Conservation (phyloP, 2,888 invertebrate genomes). For the Lydus trimaculatus region DNA sequence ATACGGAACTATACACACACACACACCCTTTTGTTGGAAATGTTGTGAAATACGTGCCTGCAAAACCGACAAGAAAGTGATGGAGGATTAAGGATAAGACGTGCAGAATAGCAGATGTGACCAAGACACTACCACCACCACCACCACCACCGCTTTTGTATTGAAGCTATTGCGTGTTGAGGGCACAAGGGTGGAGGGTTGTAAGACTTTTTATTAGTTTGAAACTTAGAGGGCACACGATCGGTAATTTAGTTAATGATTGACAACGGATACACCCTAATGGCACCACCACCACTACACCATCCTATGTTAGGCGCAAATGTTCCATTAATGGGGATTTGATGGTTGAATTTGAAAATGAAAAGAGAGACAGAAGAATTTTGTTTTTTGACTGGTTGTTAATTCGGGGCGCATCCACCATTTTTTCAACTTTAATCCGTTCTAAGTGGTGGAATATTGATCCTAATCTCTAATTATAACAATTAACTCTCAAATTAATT, state of each 20-base stretch:
- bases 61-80: constrained; percentile 7
- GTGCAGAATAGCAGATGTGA: constrained; percentile 13
- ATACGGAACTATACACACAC: neutral
- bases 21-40: neutral
- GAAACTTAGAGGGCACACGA: constrained; percentile 12
- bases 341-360: neutral
- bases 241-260: constrained; percentile 34
- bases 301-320: neutral
- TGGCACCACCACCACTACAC: neutral
- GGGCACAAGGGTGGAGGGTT: neutral
- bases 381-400: too few relatives aligned
- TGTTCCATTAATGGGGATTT: neutral
- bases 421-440: neutral
- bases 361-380: too few relatives aligned
- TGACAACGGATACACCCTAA: constrained; percentile 23
- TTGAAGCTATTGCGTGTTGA: neutral
- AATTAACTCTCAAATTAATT: too few relatives aligned
- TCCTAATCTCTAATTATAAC: too few relatives aligned
- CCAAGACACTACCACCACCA: neutral
- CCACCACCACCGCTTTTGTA: neutral
- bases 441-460: too few relatives aligned
- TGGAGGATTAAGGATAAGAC: constrained; percentile 7
- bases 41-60: constrained; percentile 7
- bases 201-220: constrained; percentile 30
- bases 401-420: neutral